Conservation (phyloP, 2,888 invertebrate species). For the Nasonia oneida region DNA sequence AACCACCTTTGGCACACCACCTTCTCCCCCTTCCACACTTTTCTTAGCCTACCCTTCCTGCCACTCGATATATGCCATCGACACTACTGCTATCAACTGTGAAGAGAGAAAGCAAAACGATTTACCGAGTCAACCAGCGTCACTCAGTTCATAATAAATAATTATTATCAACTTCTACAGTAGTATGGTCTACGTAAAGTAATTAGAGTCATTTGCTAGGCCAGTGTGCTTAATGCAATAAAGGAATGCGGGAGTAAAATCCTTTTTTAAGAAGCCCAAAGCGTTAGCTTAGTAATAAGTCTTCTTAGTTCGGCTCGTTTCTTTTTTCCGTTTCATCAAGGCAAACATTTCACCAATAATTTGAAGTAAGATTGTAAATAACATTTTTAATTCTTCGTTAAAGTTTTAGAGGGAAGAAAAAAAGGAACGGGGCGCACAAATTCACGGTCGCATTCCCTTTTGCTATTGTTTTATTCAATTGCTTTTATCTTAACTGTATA, state of each 20-base stretch:
- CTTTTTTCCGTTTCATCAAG: conserved; percentile 40
- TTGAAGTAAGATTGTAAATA: conserved; percentile 46
- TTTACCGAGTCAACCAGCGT: conserved; percentile 67
- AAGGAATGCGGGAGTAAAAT: conserved; percentile 65
- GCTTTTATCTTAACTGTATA: conserved; percentile 34
- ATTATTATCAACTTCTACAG: conserved; percentile 69
- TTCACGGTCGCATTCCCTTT: conserved; percentile 48
- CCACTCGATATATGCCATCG: conserved; percentile 63
- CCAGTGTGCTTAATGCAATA: conserved; percentile 69
- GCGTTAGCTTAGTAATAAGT: conserved; percentile 43
- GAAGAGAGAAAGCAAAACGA: conserved; percentile 64
- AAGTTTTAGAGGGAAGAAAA: conserved; percentile 29
- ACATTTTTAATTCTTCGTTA: conserved; percentile 25
- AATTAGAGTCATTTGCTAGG: conserved; percentile 69
- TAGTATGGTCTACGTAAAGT: conserved; percentile 69
- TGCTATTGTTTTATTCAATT: conserved; percentile 26
- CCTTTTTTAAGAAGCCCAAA: conserved; percentile 66
- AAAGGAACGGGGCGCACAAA: conserved; percentile 50
- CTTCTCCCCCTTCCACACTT: conserved; percentile 70
- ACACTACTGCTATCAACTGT: conserved; percentile 58
- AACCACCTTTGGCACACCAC: conserved; percentile 71
- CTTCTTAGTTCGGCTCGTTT: conserved; percentile 38
- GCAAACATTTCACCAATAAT: conserved; percentile 14
- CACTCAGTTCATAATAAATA: conserved; percentile 70
- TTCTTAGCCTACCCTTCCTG: conserved; percentile 72